Evolutionary conservation across 1,140 invertebrate genomes (phyloP).

Genomic region (Plutomurus gul): DNA sequence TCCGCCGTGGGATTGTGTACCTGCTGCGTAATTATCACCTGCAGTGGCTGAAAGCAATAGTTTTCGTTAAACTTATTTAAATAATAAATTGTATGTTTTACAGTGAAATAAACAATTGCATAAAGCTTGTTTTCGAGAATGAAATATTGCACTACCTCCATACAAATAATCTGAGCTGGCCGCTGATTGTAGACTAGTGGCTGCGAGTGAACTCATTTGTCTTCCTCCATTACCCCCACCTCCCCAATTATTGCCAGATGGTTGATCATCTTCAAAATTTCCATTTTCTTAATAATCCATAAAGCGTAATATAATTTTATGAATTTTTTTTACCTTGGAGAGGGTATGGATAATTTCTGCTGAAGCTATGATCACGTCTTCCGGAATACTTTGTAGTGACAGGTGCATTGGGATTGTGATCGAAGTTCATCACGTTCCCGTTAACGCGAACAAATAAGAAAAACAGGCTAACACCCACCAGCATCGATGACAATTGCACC

Average conservation of each 20-base stretch:
- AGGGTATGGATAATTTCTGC: neutral
- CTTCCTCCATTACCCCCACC: too few relatives aligned
- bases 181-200: neutral
- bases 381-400: neutral
- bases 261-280: neutral
- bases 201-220: slow-evolving; percentile 10
- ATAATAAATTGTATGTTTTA: neutral
- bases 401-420: neutral
- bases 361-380: neutral
- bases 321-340: neutral
- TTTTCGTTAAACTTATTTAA: neutral
- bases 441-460: neutral
- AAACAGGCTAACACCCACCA: neutral
- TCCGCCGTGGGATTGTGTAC: neutral
- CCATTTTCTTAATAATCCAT: neutral
- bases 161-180: neutral
- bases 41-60: neutral
- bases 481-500: neutral
- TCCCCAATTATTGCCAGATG: neutral
- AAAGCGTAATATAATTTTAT: neutral
- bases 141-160: neutral
- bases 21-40: neutral
- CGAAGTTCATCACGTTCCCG: neutral
- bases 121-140: too few relatives aligned
- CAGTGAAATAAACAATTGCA: too few relatives aligned